Conservation (phyloP, 2,888 invertebrate species). For the Tachina fera region DNA sequence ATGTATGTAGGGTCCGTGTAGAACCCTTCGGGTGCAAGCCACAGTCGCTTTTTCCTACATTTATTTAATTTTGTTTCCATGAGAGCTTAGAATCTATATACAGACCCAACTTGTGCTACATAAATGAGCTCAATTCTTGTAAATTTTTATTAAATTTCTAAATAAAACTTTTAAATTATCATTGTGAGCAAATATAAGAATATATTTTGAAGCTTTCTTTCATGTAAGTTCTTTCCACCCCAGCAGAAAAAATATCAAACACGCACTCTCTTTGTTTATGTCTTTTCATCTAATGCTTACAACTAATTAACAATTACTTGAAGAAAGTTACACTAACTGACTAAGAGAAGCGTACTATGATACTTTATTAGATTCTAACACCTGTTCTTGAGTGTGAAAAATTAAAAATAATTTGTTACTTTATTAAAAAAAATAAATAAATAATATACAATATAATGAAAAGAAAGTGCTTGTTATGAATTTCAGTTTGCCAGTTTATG, state of each 20-base stretch:
- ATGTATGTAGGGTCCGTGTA: no score
- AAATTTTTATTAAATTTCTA: no score
- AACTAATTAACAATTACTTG: conserved; percentile 42
- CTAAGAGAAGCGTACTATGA: conserved; percentile 22
- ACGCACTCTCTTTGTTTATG: not conserved
- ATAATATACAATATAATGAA: not conserved
- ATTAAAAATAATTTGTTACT: conserved; percentile 16
- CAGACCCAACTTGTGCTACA: no score
- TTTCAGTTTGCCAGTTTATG: conserved; percentile 15
- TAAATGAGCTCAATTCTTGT: no score
- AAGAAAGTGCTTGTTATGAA: conserved; percentile 1
- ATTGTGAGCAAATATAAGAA: no score
- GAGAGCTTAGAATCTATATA: no score
- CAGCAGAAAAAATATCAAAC: not conserved
- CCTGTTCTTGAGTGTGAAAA: conserved; percentile 39
- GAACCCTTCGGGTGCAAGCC: no score
- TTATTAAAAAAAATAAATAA: not conserved
- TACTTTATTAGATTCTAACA: conserved; percentile 56
- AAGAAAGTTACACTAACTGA: conserved; percentile 17
- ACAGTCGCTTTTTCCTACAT: no score
- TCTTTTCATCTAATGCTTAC: not conserved
- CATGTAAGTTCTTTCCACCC: not conserved
- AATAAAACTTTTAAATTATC: no score
- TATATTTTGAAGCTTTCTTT: not conserved
- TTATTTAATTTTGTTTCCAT: no score